phyloP scores from a whole-genome alignment of 2,797 vertebrate genomes.

The Mormyrus hasselquistii region DNA sequence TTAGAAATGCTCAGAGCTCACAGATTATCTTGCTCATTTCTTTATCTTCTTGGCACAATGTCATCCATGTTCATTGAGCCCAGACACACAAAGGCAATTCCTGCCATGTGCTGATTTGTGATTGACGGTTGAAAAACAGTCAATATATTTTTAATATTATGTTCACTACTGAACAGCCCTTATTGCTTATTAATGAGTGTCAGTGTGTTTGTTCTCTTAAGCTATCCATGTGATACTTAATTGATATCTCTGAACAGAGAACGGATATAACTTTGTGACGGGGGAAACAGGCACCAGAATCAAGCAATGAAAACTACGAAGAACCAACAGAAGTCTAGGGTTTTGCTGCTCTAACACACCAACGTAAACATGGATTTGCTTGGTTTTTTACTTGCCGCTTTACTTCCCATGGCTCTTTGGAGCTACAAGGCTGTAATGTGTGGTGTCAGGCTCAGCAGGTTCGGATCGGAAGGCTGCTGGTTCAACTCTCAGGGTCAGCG shows the following conservation, averaged over 20 bases:
- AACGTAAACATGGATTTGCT: background rate
- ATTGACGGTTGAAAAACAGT: constrained; percentile 1
- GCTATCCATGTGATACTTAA: background rate
- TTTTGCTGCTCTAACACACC: background rate
- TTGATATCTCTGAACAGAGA: background rate
- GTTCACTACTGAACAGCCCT: background rate
- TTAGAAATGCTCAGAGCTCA: background rate
- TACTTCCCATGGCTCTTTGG: background rate
- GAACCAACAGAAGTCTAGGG: background rate
- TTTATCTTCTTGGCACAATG: background rate
- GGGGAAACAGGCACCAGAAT: background rate
- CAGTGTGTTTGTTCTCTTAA: background rate
- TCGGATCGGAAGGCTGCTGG: background rate
- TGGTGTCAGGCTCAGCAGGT: background rate
- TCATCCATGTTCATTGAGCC: background rate
- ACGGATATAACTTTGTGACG: background rate
- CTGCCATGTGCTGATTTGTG: background rate
- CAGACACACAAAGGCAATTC: background rate
- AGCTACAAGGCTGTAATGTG: background rate
- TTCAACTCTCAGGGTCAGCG: background rate
- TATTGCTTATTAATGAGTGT: background rate
- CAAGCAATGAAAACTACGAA: background rate
- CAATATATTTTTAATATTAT: constrained; percentile 3
- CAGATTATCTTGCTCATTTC: background rate
- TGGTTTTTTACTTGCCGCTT: background rate